A percentile compares a stretch with the other conserved stretches of the same genome.
Evolutionary conservation across 2,888 invertebrate species (phyloP).

Genomic region (Acanthosoma haemorrhoidale): DNA sequence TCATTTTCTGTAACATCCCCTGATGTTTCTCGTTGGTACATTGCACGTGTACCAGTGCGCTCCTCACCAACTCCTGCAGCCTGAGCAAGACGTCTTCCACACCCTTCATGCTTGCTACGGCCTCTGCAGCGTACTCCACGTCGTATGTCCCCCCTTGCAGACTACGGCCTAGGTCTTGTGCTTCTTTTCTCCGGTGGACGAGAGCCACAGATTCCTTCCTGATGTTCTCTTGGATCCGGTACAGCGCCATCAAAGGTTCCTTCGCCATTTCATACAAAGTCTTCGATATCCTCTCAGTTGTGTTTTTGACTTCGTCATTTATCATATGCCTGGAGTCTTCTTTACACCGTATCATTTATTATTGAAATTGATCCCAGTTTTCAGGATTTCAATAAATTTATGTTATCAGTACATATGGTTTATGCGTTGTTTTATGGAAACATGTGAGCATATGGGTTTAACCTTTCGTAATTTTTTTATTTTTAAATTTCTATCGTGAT

Average conservation of each 20-base stretch:
- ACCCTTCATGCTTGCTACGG: neutral
- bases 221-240: neutral
- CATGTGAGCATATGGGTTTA: no score
- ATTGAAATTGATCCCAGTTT: neutral
- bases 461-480: no score
- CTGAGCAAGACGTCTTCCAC: neutral
- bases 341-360: neutral
- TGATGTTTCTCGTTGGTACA: neutral
- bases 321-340: neutral
- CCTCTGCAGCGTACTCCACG: neutral
- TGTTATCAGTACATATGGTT: neutral
- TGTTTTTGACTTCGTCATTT: neutral
- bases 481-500: no score
- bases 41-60: no score
- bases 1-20: no score
- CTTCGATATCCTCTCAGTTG: neutral
- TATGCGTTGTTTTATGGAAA: no score
- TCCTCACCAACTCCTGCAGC: neutral
- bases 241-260: neutral
- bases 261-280: neutral
- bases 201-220: neutral
- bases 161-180: neutral
- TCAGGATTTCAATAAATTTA: neutral
- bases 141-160: neutral
- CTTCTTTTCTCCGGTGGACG: neutral